phyloP scores from a whole-genome alignment of 2,113 vertebrate species.

The Cranoglanis bouderius region DNA sequence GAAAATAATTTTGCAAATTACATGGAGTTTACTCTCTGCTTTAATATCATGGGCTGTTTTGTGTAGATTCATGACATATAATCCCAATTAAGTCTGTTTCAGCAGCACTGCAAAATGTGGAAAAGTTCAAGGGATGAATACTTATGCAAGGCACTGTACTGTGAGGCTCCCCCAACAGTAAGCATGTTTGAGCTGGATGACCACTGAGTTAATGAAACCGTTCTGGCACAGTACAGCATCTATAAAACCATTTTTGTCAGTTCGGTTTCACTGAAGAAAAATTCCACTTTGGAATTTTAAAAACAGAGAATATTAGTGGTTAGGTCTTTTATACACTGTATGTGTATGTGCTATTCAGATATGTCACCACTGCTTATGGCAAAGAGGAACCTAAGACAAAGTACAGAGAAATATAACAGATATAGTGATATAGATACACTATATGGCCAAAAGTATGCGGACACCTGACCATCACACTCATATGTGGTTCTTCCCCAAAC shows the following conservation, averaged over 20 bases:
- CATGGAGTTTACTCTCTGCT: neutral
- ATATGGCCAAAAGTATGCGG: neutral
- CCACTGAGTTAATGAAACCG: neutral
- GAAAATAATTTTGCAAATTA: too few species aligned
- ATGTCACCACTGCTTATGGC: neutral
- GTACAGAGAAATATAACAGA: too few species aligned
- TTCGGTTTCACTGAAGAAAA: neutral
- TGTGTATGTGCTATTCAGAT: neutral
- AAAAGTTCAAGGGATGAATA: too few species aligned
- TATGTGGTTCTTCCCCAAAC: too few species aligned
- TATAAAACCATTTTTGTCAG: neutral
- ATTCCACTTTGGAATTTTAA: neutral
- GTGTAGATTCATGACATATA: neutral
- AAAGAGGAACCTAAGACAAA: neutral
- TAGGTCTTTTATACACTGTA: too few species aligned
- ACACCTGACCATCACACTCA: neutral
- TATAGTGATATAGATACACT: neutral
- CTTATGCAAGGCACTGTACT: too few species aligned
- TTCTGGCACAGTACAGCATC: neutral
- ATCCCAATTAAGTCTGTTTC: neutral
- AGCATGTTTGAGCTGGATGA: neutral
- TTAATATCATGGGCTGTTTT: neutral
- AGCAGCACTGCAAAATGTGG: too few species aligned
- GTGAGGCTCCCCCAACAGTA: too few species aligned
- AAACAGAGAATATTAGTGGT: too few species aligned